A percentile compares a stretch with the other conserved stretches of the same genome.
Conservation (phyloP, 2,113 vertebrate genomes). For the Anser brachyrhynchus region DNA sequence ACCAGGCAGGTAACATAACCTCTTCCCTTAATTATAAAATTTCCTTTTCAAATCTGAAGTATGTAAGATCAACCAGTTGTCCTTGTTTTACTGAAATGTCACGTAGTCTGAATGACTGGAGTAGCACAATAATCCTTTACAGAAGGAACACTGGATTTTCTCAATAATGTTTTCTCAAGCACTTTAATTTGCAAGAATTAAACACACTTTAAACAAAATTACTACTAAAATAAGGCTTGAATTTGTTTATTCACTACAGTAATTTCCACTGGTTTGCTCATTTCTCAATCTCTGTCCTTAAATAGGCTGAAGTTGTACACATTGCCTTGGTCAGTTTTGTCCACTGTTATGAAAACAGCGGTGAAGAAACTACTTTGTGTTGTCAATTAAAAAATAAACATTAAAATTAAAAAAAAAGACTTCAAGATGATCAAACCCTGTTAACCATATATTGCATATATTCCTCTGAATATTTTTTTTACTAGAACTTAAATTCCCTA, state of each 20-base stretch:
- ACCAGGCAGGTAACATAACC: conserved; percentile 22
- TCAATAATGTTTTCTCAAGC: not conserved
- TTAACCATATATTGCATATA: not conserved
- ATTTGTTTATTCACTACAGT: not conserved
- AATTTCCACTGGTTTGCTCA: not conserved
- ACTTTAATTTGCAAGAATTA: not conserved
- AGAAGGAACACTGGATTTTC: not conserved
- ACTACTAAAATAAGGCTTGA: not conserved
- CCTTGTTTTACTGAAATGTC: not conserved
- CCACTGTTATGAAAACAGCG: not conserved
- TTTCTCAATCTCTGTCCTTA: not conserved
- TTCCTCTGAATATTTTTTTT: not conserved
- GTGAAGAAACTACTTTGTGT: not conserved
- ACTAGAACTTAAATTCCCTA: not conserved
- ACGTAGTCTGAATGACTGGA: not conserved
- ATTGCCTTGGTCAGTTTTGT: not conserved
- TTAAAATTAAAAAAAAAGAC: not conserved
- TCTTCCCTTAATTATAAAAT: not conserved
- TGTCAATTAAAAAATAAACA: not conserved
- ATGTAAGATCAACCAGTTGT: not conserved
- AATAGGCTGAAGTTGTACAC: not conserved
- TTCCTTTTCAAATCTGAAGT: not conserved
- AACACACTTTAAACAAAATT: not conserved
- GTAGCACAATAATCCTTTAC: not conserved
- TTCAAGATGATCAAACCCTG: not conserved